A percentile compares a stretch with the other conserved stretches of the same genome.
Conservation (phyloP, 2,888 invertebrate species). For the Hypomecis punctinalis region DNA sequence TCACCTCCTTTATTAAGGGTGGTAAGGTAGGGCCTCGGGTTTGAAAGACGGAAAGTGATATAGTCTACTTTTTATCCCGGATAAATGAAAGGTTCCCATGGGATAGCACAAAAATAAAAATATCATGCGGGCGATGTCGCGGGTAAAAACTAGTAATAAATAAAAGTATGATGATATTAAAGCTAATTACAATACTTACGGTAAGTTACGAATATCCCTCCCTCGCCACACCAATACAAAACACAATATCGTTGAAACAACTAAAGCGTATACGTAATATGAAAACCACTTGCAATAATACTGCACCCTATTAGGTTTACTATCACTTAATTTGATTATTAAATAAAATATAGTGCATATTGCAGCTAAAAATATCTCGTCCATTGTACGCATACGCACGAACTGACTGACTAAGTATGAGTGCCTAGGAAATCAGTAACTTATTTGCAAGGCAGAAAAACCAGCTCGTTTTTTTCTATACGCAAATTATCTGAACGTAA, state of each 20-base stretch:
- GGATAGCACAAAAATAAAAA: too few species aligned
- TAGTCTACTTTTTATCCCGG: too few species aligned
- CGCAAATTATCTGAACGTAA: too few species aligned
- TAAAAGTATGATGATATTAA: too few species aligned
- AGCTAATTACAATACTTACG: slow-evolving; percentile 6
- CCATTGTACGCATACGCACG: slow-evolving; percentile 6
- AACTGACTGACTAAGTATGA: neutral
- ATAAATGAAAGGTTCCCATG: too few species aligned
- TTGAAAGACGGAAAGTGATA: too few species aligned
- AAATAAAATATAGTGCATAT: slow-evolving; percentile 13
- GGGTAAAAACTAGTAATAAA: too few species aligned
- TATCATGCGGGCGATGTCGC: too few species aligned
- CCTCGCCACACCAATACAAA: slow-evolving; percentile 11
- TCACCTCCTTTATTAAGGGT: too few species aligned
- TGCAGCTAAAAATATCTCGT: slow-evolving; percentile 1
- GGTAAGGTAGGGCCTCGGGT: too few species aligned
- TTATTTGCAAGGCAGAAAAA: slow-evolving; percentile 12
- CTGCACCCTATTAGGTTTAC: slow-evolving; percentile 20
- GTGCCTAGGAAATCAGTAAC: neutral
- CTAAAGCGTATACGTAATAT: slow-evolving; percentile 12
- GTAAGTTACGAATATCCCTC: slow-evolving; percentile 3
- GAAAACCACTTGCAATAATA: slow-evolving; percentile 21
- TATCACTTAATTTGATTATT: slow-evolving; percentile 13
- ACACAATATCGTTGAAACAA: slow-evolving; percentile 4
- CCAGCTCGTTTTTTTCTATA: neutral